Percentiles rank a stretch among this genome's conserved stretches.
These are phyloP conservation scores for Novumbra hubbsi DNA, from an alignment of 2,797 vertebrate genomes.

Conservation along the genomic window DNA sequence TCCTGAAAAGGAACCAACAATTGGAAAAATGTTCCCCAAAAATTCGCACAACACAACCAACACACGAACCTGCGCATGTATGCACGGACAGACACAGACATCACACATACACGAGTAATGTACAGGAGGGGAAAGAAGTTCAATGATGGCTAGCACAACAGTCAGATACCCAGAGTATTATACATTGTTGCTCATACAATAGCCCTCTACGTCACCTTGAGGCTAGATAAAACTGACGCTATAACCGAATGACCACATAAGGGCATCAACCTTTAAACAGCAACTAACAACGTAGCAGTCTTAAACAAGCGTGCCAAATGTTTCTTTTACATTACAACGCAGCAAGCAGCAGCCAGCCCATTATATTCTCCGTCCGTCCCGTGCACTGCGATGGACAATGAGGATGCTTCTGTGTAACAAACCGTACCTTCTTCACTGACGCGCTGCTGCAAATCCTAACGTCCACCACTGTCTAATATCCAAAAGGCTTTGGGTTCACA, in stretches of 20 bases:
- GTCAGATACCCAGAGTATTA: no score
- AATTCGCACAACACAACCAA: no score
- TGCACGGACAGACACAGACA: no score
- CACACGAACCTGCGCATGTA: no score
- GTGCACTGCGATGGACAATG: slow-evolving; percentile 17
- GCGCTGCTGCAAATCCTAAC: slow-evolving; percentile 26
- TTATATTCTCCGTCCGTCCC: slow-evolving; percentile 19
- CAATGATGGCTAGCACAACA: no score
- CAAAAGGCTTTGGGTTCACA: slow-evolving; percentile 45
- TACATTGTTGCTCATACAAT: no score
- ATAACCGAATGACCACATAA: no score
- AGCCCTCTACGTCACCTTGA: no score
- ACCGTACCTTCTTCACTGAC: slow-evolving; percentile 71
- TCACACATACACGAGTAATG: no score
- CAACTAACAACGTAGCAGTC: background rate
- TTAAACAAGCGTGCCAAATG: background rate
- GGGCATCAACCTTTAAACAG: background rate
- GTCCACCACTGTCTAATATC: slow-evolving; percentile 39
- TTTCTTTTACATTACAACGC: slow-evolving; percentile 13
- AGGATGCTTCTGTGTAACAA: slow-evolving; percentile 36
- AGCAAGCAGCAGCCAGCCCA: slow-evolving; percentile 5
- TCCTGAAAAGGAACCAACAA: no score
- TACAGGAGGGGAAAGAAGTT: no score
- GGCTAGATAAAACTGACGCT: background rate
- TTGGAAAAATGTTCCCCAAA: no score